Evolutionary conservation across 2,113 vertebrate genomes (phyloP), one percentile per base, ranked within the genome.

Genomic region (Podarcis muralis): DNA sequence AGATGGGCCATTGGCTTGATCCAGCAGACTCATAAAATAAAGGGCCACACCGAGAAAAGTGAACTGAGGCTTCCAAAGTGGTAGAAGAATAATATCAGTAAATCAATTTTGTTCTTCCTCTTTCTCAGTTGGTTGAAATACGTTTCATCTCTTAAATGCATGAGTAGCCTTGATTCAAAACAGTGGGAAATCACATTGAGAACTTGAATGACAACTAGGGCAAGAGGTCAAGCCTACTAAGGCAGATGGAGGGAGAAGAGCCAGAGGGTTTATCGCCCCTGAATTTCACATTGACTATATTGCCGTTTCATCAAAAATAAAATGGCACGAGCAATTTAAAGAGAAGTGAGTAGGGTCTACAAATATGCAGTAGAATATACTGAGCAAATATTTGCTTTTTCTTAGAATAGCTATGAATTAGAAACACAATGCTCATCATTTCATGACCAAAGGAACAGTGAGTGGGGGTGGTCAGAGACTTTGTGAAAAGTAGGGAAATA

Each of bases 61-160:
- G 75, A 5, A 59, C 16, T 35, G 69, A 81, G 87, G 68, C 80
- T 87, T 91, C 75, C 77, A 81, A 76, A 84, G 48, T 77, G 53
- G 72, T 40, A 3, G 16, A 85, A 76, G 2, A 76, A 57, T 40
- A 85, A 7, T 74, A 66, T 59, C 35, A 62, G 32, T 86, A 43
- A 27, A 65, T 15, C 57, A 77, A 15, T 76, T 82, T 43, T 72
- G 62, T 35, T 43, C 25, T 40, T 6, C 43, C 18, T 48, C 62
- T 68, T 84, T 74, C 20, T 4, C 40, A 88, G 32, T 59, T 15
- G 2, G 35, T 13, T 30, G 92, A 83, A 65, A 81, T 37, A 82
- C 90, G 76, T 85, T 6, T 75, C 72, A 37, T 18, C 18, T 11
- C 37, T 1, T n/a, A 79, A 81, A 35, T 83, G 68, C 0, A 2